Base-by-base conservation (phyloP, 2,797 vertebrate species). In the Cheirogaleus major region DNA sequence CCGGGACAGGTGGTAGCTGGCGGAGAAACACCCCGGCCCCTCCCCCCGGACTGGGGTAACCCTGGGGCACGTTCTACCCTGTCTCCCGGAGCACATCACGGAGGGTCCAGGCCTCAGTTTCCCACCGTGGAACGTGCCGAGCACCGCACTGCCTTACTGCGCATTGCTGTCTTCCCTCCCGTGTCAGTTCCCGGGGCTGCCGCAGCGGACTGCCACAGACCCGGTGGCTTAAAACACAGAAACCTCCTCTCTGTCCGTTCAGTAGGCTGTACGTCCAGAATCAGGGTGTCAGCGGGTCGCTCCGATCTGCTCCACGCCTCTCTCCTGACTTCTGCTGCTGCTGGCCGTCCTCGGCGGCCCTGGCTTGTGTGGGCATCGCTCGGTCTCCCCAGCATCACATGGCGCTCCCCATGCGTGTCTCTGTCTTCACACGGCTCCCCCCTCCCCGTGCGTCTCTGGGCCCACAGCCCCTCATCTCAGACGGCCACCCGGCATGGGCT, bases 311-410 rank as follows among this genome's bases (percentile, higher is more conserved):
- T 32, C 61, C n/a, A 0, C 0, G 38, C 25, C 41, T 30, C 43
- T 86, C 23, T 25, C 57, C 57, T 27, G 2, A 27, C 32, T 35
- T 20, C 48, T 0, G 23, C 11, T 1, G 38, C 7, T 2, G 38
- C 91, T 4, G 7, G 43, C 27, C 10, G 3, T 18, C 32, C 45
- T 38, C 0, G 35, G 17, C 1, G 0, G 0, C 7, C n/a, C 23
- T 15, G 38, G 30, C 20, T 10, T 23, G 15, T 11, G 35, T 50
- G 25, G 2, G 22, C 10, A 0, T 20, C 1, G 7, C 2, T 11
- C 30, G 2, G 0, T 59, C 72, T n/a, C 22, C 23, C 61, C 1
- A 0, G 5, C 12, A 0, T 52, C 25, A 10, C 10, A 0, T 0
- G 35, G 63, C 5, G 0, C 32, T 13, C 20, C 32, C 30, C 9